Evolutionary conservation across 37 sponge, comb jelly and placozoan genomes (phyloP).

Genomic region (Haliclona indistincta): DNA sequence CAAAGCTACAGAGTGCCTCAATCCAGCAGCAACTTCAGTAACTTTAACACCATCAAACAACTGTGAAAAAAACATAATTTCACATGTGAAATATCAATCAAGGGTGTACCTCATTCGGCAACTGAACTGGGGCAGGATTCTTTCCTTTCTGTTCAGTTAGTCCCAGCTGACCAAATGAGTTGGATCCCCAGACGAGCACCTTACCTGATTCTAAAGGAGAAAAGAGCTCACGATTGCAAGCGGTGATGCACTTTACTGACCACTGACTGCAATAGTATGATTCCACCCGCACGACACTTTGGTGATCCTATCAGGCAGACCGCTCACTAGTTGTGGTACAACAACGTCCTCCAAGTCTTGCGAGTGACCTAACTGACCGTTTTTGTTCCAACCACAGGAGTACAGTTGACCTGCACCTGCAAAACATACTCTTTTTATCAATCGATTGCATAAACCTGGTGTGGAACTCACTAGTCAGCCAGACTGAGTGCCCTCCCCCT

Average conservation of each 20-base stretch:
- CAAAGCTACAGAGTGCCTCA: constrained; percentile 70
- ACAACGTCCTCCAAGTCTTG: constrained; percentile 14
- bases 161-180: constrained; percentile 76
- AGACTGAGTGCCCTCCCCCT: constrained; percentile 68
- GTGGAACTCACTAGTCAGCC: constrained; percentile 42
- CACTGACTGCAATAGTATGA: constrained; percentile 69
- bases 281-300: constrained; percentile 86
- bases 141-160: not conserved
- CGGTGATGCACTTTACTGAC: not conserved
- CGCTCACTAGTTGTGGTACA: constrained; percentile 8
- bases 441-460: not conserved
- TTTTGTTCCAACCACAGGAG: constrained; percentile 78
- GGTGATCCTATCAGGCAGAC: constrained; percentile 7
- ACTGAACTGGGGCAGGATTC: not conserved
- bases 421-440: constrained; percentile 7
- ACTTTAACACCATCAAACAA: constrained; percentile 21
- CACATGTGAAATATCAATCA: not conserved
- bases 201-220: constrained; percentile 26
- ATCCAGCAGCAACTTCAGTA: constrained; percentile 51
- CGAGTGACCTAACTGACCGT: constrained; percentile 68
- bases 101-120: constrained; percentile 31
- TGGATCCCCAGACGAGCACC: constrained; percentile 73
- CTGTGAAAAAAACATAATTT: not conserved
- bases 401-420: constrained; percentile 53
- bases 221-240: not conserved